A percentile compares a stretch with the other conserved stretches of the same genome.
These are phyloP conservation scores for Orthonyx spaldingii DNA, from an alignment of 2,113 vertebrate genomes.

Conservation along the genomic window DNA sequence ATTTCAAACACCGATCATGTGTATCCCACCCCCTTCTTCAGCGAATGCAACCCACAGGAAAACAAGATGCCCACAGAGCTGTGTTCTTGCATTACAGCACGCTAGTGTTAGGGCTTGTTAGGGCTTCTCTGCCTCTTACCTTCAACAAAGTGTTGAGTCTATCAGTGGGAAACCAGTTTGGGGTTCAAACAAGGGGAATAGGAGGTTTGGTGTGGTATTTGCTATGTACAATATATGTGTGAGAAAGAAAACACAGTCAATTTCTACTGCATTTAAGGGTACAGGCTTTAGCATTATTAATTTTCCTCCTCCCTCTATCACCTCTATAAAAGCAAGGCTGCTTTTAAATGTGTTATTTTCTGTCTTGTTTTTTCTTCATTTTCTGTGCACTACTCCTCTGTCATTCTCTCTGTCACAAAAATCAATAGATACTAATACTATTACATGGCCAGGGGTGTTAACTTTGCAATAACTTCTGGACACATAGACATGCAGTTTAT, in stretches of 20 bases:
- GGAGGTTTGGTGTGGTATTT: background rate
- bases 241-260: background rate
- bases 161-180: background rate
- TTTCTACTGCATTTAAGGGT: background rate
- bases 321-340: background rate
- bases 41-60: background rate
- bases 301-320: background rate
- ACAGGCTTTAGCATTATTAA: background rate
- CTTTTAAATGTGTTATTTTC: background rate
- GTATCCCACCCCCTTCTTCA: background rate
- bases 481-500: background rate
- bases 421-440: background rate
- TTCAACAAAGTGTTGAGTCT: background rate
- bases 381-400: background rate
- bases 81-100: background rate
- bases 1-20: background rate
- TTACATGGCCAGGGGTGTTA: background rate
- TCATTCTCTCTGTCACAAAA: background rate
- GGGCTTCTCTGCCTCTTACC: background rate
- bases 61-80: accelerated
- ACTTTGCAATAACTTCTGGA: background rate
- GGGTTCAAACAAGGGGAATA: background rate
- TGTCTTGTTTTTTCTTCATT: background rate
- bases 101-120: background rate
- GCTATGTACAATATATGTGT: background rate